Evolutionary conservation across 2,113 vertebrate genomes (phyloP).

Genomic region (Noctilio leporinus): DNA sequence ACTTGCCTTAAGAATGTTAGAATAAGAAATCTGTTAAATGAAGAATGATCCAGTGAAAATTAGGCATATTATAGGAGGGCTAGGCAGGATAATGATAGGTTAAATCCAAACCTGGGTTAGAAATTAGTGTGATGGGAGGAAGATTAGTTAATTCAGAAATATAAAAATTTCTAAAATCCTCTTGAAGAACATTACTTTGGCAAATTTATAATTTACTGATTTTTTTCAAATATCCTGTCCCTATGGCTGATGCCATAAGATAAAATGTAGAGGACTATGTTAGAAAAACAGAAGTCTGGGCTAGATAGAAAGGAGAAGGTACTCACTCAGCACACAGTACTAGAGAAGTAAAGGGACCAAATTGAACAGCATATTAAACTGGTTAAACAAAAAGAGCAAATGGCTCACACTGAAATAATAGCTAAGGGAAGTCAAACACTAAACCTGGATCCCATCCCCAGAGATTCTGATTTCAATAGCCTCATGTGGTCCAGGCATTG

Average conservation of each 20-base stretch:
- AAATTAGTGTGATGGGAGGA: neutral
- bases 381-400: neutral
- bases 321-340: neutral
- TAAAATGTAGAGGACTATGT: neutral
- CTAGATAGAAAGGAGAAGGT: neutral
- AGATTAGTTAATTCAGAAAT: neutral
- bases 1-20: neutral
- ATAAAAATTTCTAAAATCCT: neutral
- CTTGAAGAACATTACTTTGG: neutral
- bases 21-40: neutral
- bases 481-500: too few relatives aligned
- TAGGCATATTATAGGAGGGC: neutral
- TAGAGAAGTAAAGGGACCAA: neutral
- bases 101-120: neutral
- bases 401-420: neutral
- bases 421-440: neutral
- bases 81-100: neutral
- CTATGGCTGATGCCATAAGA: neutral
- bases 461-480: neutral
- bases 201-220: neutral
- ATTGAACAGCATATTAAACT: neutral
- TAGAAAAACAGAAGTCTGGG: neutral
- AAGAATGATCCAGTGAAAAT: neutral
- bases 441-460: neutral
- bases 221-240: neutral